phyloP scores from a whole-genome alignment of 2,888 invertebrate genomes.

The Tiliacea citrago region DNA sequence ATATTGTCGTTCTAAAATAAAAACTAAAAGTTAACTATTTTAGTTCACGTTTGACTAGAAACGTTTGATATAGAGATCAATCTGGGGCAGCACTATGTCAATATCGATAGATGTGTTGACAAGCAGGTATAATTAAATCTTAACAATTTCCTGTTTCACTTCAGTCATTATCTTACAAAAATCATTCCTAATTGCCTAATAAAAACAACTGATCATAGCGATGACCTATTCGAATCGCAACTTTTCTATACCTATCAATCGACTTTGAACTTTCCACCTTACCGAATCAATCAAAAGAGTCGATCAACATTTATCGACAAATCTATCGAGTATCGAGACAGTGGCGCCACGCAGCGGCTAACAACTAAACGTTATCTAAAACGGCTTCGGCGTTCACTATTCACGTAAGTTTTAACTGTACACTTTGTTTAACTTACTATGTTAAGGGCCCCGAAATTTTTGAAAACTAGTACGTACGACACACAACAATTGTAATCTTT shows the following conservation, averaged over 20 bases:
- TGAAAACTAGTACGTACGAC: background rate
- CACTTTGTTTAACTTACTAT: slow-evolving; percentile 55
- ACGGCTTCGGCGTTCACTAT: slow-evolving; percentile 63
- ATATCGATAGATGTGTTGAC: slow-evolving; percentile 51
- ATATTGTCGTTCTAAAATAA: slow-evolving; percentile 73
- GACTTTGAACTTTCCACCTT: slow-evolving; percentile 39
- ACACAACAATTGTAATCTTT: background rate
- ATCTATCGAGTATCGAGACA: slow-evolving; percentile 51
- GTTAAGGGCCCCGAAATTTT: slow-evolving; percentile 56
- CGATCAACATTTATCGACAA: slow-evolving; percentile 37
- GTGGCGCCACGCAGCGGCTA: slow-evolving; percentile 55
- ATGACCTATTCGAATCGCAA: slow-evolving; percentile 15
- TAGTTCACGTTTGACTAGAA: slow-evolving; percentile 87
- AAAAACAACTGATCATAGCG: slow-evolving; percentile 24
- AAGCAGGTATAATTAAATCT: slow-evolving; percentile 27
- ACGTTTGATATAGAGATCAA: slow-evolving; percentile 87
- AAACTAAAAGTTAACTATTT: slow-evolving; percentile 77
- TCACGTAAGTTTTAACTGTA: slow-evolving; percentile 65
- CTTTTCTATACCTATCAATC: slow-evolving; percentile 29
- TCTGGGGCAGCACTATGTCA: slow-evolving; percentile 58
- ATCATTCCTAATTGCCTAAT: slow-evolving; percentile 49
- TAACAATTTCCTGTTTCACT: slow-evolving; percentile 46
- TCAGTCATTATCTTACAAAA: slow-evolving; percentile 57
- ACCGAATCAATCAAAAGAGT: slow-evolving; percentile 44
- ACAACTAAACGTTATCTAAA: slow-evolving; percentile 67